A percentile compares a stretch with the other conserved stretches of the same genome.
Conservation (phyloP, 2,113 vertebrate genomes). For the Garra rufa region DNA sequence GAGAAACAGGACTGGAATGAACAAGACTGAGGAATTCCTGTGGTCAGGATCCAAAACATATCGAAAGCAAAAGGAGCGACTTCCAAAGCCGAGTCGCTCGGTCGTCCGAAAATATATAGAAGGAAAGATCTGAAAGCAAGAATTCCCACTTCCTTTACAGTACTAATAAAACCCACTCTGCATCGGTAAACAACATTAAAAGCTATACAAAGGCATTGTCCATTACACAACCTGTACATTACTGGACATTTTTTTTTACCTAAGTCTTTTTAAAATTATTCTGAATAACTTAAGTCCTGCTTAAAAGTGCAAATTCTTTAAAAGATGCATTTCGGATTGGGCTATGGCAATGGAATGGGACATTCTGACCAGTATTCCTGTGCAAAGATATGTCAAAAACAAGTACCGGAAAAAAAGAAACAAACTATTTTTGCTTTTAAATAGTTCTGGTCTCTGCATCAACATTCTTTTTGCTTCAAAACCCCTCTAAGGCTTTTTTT, state of each 20-base stretch:
- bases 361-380: slow-evolving; percentile 62
- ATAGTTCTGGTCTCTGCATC: slow-evolving; percentile 11
- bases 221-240: slow-evolving; percentile 59
- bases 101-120: background rate
- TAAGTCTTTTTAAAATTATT: slow-evolving; percentile 39
- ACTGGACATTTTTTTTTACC: slow-evolving; percentile 39
- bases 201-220: slow-evolving; percentile 63
- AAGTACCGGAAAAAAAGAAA: background rate
- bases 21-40: slow-evolving; percentile 34
- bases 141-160: slow-evolving; percentile 55
- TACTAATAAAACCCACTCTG: slow-evolving; percentile 60
- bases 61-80: slow-evolving; percentile 9
- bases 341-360: slow-evolving; percentile 46
- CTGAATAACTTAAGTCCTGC: slow-evolving; percentile 64
- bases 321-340: slow-evolving; percentile 49
- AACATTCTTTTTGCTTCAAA: slow-evolving; percentile 42
- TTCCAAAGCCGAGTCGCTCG: slow-evolving; percentile 28
- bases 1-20: slow-evolving; percentile 47
- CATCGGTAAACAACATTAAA: slow-evolving; percentile 61
- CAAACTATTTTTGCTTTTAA: background rate
- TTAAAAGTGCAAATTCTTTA: slow-evolving; percentile 65
- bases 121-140: slow-evolving; percentile 41
- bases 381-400: slow-evolving; percentile 71
- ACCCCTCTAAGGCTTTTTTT: slow-evolving; percentile 41
- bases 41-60: slow-evolving; percentile 42